These are phyloP conservation scores for Astreopora myriophthalma DNA, from an alignment of 64 coral and sea anemone species.

Conservation along the genomic window DNA sequence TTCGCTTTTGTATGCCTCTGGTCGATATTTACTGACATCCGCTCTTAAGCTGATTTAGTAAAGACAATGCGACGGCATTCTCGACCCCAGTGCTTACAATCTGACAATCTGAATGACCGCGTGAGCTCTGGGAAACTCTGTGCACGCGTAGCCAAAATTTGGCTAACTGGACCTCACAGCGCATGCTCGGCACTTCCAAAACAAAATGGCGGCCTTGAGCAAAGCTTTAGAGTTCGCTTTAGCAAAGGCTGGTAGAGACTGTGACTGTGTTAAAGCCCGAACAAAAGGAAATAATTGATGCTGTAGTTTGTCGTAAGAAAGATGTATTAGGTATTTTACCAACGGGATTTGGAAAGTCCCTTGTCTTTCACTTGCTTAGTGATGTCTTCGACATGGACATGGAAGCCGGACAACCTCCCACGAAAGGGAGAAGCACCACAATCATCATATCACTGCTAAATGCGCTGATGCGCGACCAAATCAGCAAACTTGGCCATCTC, in stretches of 20 bases:
- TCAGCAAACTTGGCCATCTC: neutral
- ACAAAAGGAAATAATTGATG: neutral
- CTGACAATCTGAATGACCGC: too few species aligned
- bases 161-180: neutral
- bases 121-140: too few species aligned
- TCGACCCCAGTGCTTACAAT: too few species aligned
- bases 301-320: neutral
- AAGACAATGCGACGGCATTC: too few species aligned
- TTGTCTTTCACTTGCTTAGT: constrained; percentile 29
- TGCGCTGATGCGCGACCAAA: constrained; percentile 39
- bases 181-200: neutral
- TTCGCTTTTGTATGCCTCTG: too few species aligned
- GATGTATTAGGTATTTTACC: constrained; percentile 38
- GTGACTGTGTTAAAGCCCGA: neutral
- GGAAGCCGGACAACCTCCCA: neutral
- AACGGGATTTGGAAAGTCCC: constrained; percentile 50
- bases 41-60: too few species aligned
- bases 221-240: neutral
- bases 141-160: neutral
- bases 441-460: constrained; percentile 46
- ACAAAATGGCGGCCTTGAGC: neutral
- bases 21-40: too few species aligned
- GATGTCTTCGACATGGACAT: neutral
- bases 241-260: neutral
- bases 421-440: neutral